phyloP scores from a whole-genome alignment of 2,888 invertebrate species.

The Microplitis manilae region DNA sequence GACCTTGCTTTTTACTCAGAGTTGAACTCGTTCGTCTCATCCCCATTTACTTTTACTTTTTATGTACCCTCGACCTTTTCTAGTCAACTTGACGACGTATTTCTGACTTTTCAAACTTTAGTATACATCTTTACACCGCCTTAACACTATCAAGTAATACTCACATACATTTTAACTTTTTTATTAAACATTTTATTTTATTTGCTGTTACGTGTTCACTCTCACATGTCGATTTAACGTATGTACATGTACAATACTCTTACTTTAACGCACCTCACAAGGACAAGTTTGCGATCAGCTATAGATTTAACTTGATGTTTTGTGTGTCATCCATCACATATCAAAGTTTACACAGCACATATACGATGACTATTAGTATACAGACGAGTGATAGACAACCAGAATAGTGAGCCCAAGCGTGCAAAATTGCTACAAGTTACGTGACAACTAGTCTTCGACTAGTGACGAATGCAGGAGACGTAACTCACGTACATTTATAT shows the following conservation, averaged over 20 bases:
- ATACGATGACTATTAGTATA: background rate
- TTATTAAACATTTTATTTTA: background rate
- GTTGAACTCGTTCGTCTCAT: conserved; percentile 20
- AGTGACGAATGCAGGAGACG: conserved; percentile 30
- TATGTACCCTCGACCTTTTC: conserved; percentile 30
- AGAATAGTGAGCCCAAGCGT: conserved; percentile 19
- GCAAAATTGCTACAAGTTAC: conserved; percentile 32
- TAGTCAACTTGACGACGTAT: conserved; percentile 29
- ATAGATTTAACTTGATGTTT: background rate
- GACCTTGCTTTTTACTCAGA: conserved; percentile 46
- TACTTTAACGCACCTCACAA: background rate
- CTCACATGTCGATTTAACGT: background rate
- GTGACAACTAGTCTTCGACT: conserved; percentile 21
- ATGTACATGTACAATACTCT: background rate
- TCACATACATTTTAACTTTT: background rate
- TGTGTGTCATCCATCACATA: background rate
- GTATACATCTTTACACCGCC: background rate
- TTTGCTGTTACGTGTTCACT: background rate
- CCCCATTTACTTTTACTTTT: conserved; percentile 29
- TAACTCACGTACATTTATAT: conserved; percentile 2
- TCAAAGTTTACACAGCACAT: background rate
- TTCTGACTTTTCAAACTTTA: conserved; percentile 31
- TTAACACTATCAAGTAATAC: conserved; percentile 3
- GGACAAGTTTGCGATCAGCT: background rate
- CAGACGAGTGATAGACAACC: background rate